Conservation (phyloP, 2,113 vertebrate species). For the Oreochromis spilurus region DNA sequence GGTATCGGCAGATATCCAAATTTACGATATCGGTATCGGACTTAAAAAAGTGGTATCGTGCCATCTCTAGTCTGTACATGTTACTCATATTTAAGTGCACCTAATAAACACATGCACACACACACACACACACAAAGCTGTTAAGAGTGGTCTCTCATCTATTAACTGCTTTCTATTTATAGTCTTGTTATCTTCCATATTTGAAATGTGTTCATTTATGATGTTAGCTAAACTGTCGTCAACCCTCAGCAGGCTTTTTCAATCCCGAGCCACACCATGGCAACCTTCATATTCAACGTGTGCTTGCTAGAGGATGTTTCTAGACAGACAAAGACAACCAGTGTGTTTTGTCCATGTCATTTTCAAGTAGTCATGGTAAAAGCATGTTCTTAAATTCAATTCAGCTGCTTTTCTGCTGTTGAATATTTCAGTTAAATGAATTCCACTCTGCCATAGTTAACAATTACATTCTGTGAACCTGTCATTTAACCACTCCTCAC, state of each 20-base stretch:
- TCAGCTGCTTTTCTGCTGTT: not conserved
- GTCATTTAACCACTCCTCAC: not conserved
- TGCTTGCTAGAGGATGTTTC: not conserved
- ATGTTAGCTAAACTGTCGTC: not conserved
- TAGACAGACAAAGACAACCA: not conserved
- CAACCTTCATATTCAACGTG: not conserved
- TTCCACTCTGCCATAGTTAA: not conserved
- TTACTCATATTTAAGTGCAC: not conserved
- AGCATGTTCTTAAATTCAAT: slow-evolving; percentile 2
- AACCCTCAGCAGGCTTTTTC: not conserved
- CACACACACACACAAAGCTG: not conserved
- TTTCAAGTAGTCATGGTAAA: not conserved
- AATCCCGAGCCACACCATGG: not conserved
- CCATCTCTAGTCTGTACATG: not conserved
- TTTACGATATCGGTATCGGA: too few species aligned
- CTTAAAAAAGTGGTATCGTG: too few species aligned
- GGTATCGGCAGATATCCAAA: too few species aligned
- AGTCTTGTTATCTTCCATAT: not conserved
- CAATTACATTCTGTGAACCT: not conserved
- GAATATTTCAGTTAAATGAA: slow-evolving; percentile 23
- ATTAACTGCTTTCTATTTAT: not conserved
- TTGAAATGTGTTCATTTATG: not conserved
- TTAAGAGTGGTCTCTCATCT: not conserved
- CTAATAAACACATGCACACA: not conserved
- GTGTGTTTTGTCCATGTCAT: slow-evolving; percentile 6